A percentile compares a stretch with the other conserved stretches of the same genome.
phyloP scores from a whole-genome alignment of 2,113 vertebrate species.

The Herpetotheres cachinnans region DNA sequence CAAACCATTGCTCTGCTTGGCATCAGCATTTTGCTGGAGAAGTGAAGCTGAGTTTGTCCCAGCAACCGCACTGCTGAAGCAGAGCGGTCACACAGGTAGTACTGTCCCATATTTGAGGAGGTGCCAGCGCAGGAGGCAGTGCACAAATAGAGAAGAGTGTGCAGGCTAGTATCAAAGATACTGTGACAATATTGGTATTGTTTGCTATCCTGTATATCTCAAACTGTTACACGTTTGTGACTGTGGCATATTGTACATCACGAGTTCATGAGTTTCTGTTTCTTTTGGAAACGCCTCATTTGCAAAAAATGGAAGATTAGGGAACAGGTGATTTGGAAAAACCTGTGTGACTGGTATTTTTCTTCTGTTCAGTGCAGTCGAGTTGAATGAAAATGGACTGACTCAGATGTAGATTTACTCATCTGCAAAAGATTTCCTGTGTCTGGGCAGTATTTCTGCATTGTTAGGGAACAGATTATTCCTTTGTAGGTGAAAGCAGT shows the following conservation, averaged over 20 bases:
- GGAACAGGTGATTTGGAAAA: background rate
- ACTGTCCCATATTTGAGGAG: rapidly evolving
- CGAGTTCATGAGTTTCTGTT: rapidly evolving
- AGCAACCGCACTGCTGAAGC: background rate
- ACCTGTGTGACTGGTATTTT: background rate
- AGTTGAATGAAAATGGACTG: background rate
- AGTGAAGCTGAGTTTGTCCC: background rate
- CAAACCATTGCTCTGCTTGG: background rate
- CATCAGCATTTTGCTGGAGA: background rate
- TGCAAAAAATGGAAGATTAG: background rate
- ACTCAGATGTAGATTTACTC: background rate
- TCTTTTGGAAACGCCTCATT: background rate
- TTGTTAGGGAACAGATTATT: background rate
- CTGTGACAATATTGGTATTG: background rate
- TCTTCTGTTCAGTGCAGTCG: background rate
- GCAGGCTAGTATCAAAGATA: background rate
- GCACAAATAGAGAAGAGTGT: background rate
- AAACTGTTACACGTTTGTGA: rapidly evolving
- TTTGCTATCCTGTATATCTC: background rate
- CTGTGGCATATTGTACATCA: background rate
- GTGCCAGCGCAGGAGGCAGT: rapidly evolving
- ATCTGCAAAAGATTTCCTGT: background rate
- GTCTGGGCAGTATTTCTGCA: background rate
- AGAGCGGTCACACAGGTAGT: background rate
- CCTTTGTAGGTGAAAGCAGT: background rate